Base-by-base conservation (phyloP, 2,797 vertebrate species). In the Harpagifer antarcticus region DNA sequence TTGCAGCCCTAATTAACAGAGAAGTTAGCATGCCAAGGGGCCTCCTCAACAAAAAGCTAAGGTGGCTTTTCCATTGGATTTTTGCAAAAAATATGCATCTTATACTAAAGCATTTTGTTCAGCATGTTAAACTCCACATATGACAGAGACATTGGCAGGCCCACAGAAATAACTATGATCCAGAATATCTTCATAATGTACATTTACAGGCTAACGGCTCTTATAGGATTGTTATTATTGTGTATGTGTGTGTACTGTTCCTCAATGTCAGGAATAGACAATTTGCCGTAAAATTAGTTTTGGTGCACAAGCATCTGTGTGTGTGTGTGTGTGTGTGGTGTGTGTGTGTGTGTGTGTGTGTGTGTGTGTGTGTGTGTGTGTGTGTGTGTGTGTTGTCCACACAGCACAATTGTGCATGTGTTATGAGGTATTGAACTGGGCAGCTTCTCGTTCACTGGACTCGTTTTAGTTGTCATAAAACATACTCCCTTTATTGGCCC, bases 361-460 rank as follows among this genome's bases (percentile, higher is more conserved):
- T 33, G 72, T 64, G 74, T 78, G 65, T 85, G 73, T 27, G 27
- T 27, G 27, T 27, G 27, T 27, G 27, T 27, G 4, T 59, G 50
- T 44, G 63, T 43, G 57, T 33, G 72, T 64, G 72, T 78, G 65
- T 85, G 73, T 82, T 42, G 48, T 91, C 89, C 86, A 85, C 83
- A 74, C 75, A 50, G 52, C 88, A 84, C 89, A 91, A 89, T 93
- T 90, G 89, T 71, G 33, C 42, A 77, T 78, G 80, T 77, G 86
- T 91, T 91, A 94, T 94, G 91, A 94, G 82, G 91, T 95, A 95
- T 94, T 91, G 93, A 95, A 89, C 93, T 89, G 87, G 86, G 86
- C 84, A 84, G 80, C 74, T 85, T 85, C 89, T 23, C 23, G 23
- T 23, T 89, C 86, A 82, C 83, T 72, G 86, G 88, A 82, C 84